Evolutionary conservation across 2,888 invertebrate species (phyloP).

Genomic region (Hipparchia semele): DNA sequence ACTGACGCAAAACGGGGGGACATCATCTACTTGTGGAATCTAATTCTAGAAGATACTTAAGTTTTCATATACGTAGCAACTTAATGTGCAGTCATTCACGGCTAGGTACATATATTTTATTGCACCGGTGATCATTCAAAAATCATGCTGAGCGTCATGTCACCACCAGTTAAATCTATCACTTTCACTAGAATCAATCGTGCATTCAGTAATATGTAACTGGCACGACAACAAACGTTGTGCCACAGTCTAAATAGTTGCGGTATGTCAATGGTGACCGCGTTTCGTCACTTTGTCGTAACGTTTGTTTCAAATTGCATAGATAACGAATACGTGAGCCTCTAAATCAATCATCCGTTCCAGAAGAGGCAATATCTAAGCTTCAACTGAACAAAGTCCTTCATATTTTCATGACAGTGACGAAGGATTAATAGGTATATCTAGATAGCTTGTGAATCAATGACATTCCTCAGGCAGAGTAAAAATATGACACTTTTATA

Average conservation of each 20-base stretch:
- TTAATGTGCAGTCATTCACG: not conserved
- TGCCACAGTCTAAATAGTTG: constrained; percentile 10
- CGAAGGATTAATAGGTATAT: not conserved
- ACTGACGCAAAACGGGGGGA: too few species aligned
- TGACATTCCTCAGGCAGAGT: too few species aligned
- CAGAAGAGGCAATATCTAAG: not conserved
- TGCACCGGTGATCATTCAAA: too few species aligned
- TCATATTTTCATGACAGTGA: not conserved
- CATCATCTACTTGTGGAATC: too few species aligned
- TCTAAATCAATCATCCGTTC: constrained; percentile 2
- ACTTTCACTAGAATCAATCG: constrained; percentile 22
- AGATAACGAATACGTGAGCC: not conserved
- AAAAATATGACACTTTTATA: too few species aligned
- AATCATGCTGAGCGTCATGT: not conserved
- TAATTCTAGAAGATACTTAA: too few species aligned
- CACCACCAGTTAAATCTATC: constrained; percentile 6
- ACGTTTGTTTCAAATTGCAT: constrained; percentile 13
- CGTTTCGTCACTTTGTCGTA: constrained; percentile 17
- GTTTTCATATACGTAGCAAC: too few species aligned
- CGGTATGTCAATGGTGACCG: constrained; percentile 13
- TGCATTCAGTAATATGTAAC: constrained; percentile 21
- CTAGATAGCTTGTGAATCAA: not conserved
- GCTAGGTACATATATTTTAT: not conserved
- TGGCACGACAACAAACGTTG: constrained; percentile 12
- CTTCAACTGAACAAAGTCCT: not conserved